A percentile compares a stretch with the other conserved stretches of the same genome.
Evolutionary conservation across 92 coral and sea anemone genomes (phyloP).

Genomic region (Blastomussa wellsi): DNA sequence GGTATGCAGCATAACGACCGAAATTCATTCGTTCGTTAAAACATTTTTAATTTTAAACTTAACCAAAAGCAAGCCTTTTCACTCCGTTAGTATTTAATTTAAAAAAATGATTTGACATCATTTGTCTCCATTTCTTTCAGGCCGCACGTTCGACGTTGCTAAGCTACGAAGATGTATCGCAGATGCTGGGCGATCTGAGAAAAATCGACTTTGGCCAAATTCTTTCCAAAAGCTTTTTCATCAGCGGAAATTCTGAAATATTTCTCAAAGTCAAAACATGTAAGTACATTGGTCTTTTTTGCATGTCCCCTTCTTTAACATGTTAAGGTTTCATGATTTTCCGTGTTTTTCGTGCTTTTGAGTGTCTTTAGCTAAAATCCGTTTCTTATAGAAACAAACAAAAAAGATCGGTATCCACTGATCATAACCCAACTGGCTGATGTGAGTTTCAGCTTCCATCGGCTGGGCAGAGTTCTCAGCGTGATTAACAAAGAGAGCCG

Average conservation of each 20-base stretch:
- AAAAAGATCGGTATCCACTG: too few relatives aligned
- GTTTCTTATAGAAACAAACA: too few relatives aligned
- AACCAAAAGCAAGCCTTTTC: neutral
- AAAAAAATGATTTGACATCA: neutral
- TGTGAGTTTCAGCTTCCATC: too few relatives aligned
- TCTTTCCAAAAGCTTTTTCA: constrained; percentile 74
- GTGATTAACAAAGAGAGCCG: too few relatives aligned
- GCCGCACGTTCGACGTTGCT: constrained; percentile 94
- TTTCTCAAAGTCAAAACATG: constrained; percentile 65
- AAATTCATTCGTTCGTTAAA: neutral
- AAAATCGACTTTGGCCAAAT: constrained; percentile 78
- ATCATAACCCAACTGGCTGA: too few relatives aligned
- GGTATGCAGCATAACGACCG: constrained; percentile 20
- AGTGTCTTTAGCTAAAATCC: too few relatives aligned
- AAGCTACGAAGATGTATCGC: constrained; percentile 93
- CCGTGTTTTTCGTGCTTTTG: too few relatives aligned
- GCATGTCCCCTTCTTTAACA: neutral
- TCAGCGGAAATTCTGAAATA: constrained; percentile 58
- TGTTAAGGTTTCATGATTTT: too few relatives aligned
- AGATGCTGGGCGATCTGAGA: constrained; percentile 85
- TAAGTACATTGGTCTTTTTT: constrained; percentile 64
- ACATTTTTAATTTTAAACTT: neutral
- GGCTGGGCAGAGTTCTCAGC: too few relatives aligned
- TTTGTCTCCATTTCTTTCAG: constrained; percentile 44
- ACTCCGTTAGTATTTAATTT: neutral